phyloP scores from a whole-genome alignment of 2,888 invertebrate species.

The Chaetogeoica ovagalla region DNA sequence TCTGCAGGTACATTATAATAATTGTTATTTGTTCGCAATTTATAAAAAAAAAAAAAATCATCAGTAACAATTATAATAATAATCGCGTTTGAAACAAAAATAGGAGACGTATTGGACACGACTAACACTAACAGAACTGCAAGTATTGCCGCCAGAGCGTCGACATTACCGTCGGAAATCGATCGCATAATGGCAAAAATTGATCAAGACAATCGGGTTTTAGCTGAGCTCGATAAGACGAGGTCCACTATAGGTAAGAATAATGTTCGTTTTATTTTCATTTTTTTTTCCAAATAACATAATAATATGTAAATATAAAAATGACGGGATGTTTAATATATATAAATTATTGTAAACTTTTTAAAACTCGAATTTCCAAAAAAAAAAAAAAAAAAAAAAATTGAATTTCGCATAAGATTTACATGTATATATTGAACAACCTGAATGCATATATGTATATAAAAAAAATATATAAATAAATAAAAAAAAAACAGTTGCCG shows the following conservation, averaged over 20 bases:
- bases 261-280: not conserved
- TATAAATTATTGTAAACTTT: not conserved
- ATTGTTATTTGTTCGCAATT: not conserved
- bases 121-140: constrained; percentile 15
- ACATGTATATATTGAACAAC: constrained; percentile 34
- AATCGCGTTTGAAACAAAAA: not conserved
- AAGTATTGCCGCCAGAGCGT: not conserved
- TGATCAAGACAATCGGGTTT: constrained; percentile 82
- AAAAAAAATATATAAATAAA: constrained; percentile 5
- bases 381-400: too few species aligned
- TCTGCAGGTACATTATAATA: constrained; percentile 32
- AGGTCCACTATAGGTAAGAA: constrained; percentile 66
- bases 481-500: constrained; percentile 47
- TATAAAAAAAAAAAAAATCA: not conserved
- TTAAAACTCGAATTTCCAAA: constrained; percentile 6
- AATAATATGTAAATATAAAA: constrained; percentile 28
- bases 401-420: not conserved
- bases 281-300: not conserved
- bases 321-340: constrained; percentile 44
- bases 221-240: constrained; percentile 86
- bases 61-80: not conserved
- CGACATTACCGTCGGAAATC: constrained; percentile 64
- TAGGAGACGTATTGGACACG: constrained; percentile 38
- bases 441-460: constrained; percentile 16
- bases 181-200: constrained; percentile 94